These are phyloP conservation scores for Troides helena DNA, from an alignment of 2,888 invertebrate species.

Conservation along the genomic window DNA sequence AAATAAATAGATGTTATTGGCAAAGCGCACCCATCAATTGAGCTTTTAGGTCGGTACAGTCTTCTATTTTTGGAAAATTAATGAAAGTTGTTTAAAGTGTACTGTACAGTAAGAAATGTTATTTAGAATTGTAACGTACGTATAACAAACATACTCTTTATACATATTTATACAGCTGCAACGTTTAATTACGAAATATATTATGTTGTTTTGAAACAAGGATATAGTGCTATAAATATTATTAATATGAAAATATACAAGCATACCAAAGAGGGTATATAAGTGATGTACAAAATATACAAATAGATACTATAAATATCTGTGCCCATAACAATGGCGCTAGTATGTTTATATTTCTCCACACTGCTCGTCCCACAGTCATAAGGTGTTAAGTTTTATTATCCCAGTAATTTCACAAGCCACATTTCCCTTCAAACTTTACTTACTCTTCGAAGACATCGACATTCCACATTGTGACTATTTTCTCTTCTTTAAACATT, in stretches of 20 bases:
- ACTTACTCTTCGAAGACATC: no score
- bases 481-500: no score
- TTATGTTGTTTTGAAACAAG: neutral
- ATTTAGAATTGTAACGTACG: neutral
- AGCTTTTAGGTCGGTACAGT: neutral
- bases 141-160: neutral
- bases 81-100: neutral
- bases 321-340: neutral
- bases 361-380: no score
- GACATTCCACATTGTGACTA: no score
- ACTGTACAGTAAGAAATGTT: neutral
- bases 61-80: neutral
- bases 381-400: no score
- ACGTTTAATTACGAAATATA: neutral
- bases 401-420: no score
- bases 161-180: neutral
- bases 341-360: neutral
- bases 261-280: neutral
- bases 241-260: constrained; percentile 3
- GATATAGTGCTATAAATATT: constrained; percentile 9
- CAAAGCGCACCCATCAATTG: neutral
- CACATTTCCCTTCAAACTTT: no score
- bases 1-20: neutral
- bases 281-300: neutral
- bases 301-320: neutral